phyloP scores from a whole-genome alignment of 2,113 vertebrate species.

The Holacanthus passer region DNA sequence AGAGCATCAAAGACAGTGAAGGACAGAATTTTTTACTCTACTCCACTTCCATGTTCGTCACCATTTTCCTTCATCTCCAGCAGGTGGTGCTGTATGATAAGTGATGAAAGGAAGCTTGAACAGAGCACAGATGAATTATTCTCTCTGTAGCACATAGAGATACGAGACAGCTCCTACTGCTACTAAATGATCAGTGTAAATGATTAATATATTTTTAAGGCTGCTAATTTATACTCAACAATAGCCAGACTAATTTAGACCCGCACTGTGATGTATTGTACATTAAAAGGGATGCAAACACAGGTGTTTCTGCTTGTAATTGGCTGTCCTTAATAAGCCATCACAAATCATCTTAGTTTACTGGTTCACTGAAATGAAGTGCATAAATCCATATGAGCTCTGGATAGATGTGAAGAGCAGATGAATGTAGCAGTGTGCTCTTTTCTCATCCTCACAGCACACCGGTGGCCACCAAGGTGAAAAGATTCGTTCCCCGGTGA shows the following conservation, averaged over 20 bases:
- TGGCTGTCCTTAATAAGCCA: background rate
- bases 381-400: background rate
- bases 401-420: constrained; percentile 16
- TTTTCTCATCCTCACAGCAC: constrained; percentile 21
- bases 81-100: constrained; percentile 71
- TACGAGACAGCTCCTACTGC: background rate
- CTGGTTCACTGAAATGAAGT: constrained; percentile 11
- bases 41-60: background rate
- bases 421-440: constrained; percentile 14
- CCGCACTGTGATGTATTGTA: background rate
- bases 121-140: background rate
- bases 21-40: background rate
- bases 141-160: background rate
- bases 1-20: constrained; percentile 45
- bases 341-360: constrained; percentile 1
- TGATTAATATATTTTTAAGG: background rate
- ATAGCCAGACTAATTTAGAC: background rate
- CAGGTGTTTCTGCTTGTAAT: constrained; percentile 26
- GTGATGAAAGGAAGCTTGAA: constrained; percentile 4
- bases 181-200: background rate
- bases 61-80: constrained; percentile 40
- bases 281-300: background rate
- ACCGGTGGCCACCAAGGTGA: constrained; percentile 50
- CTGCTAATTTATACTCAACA: background rate
- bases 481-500: constrained; percentile 46